These are phyloP conservation scores for Hydrolagus colliei DNA, from an alignment of 2,797 vertebrate species.

Conservation along the genomic window DNA sequence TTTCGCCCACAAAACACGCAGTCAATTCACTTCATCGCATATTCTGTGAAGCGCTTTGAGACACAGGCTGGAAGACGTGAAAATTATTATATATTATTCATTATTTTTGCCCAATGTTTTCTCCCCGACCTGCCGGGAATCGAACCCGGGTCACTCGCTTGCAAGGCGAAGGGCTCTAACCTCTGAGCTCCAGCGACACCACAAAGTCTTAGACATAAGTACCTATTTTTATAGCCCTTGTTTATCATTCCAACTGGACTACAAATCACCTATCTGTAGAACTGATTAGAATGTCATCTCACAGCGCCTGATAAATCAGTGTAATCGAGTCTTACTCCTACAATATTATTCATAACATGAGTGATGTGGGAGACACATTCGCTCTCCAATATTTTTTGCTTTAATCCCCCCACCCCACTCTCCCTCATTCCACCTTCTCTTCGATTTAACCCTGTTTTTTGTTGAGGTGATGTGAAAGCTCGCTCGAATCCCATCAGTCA, in stretches of 20 bases:
- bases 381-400: background rate
- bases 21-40: too few species aligned
- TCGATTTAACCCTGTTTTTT: background rate
- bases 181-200: too few species aligned
- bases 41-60: too few species aligned
- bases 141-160: too few species aligned
- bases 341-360: background rate
- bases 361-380: background rate
- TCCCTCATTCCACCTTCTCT: background rate
- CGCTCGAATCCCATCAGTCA: background rate
- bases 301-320: background rate
- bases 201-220: background rate
- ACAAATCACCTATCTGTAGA: background rate
- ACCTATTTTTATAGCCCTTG: background rate
- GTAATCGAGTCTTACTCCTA: background rate
- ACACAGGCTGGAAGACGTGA: too few species aligned
- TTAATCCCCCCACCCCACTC: too few species aligned
- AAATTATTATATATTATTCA: too few species aligned
- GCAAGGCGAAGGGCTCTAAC: too few species aligned
- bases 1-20: too few species aligned
- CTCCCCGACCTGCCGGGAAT: too few species aligned
- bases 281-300: constrained; percentile 9
- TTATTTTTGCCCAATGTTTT: too few species aligned
- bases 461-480: background rate
- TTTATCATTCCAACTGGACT: background rate